These are phyloP conservation scores for Ochropleura leucogaster DNA, from an alignment of 2,888 invertebrate species.

Conservation along the genomic window DNA sequence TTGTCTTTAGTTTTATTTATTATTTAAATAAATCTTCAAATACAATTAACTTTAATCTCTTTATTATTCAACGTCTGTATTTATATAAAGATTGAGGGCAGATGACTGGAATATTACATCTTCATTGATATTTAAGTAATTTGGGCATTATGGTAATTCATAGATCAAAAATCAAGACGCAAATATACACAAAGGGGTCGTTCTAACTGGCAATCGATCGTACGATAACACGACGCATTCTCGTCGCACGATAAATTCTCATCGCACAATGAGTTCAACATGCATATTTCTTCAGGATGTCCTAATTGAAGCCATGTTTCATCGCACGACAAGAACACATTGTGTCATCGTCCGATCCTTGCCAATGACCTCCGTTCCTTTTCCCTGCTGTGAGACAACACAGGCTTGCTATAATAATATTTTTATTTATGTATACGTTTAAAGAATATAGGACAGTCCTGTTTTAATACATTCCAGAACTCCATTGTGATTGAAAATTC, in stretches of 20 bases:
- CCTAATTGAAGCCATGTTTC: no score
- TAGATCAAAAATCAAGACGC: not conserved
- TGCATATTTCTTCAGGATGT: no score
- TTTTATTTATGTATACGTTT: not conserved
- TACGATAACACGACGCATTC: no score
- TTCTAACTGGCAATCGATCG: no score
- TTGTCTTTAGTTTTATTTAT: conserved; percentile 50
- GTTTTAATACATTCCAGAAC: conserved; percentile 33
- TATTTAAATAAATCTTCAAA: not conserved
- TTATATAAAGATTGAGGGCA: not conserved
- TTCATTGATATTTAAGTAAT: not conserved
- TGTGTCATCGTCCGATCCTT: no score
- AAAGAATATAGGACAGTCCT: not conserved
- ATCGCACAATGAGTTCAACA: no score
- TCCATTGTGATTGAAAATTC: conserved; percentile 70
- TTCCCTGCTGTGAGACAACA: not conserved
- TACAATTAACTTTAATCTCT: not conserved
- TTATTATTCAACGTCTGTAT: not conserved
- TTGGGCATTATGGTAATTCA: not conserved
- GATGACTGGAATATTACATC: not conserved
- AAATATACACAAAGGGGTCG: not conserved
- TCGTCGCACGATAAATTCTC: no score
- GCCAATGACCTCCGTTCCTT: not conserved
- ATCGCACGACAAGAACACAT: no score
- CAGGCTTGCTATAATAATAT: not conserved